Base-by-base conservation (phyloP, 2,797 vertebrate species). In the Acanthurus lineatus region DNA sequence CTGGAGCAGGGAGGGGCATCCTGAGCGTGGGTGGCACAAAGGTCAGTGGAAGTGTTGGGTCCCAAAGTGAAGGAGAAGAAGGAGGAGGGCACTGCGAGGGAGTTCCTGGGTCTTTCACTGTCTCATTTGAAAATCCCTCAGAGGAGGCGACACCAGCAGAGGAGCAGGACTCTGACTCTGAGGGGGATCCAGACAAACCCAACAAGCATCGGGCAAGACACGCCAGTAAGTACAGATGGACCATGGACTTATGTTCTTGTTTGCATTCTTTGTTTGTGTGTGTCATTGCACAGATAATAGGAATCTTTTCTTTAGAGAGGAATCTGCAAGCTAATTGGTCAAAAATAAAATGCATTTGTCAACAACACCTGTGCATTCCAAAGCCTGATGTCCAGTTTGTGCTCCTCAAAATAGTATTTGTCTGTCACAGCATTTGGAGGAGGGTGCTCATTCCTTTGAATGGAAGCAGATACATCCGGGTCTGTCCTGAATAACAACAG, bases 121-220 rank as follows among this genome's bases (percentile, higher is more conserved):
- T 96, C 89, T 96, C 96, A 90, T 97, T 97, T 95, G 96, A 95
- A 93, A 89, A 96, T 94, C 95, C 96, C 89, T 91, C 96, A 95
- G 97, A 92, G 58, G 92, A 91, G 71, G 93, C 79, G n/a, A 92
- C 92, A 91, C 93, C 89, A 84, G 94, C 89, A 86, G 96, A 96
- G 73, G 92, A 96, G 89, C 92, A 93, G 87, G 94, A 92, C 89
- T 96, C 91, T 0, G 97, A 96, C 80, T 95, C 90, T 0, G 97
- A 96, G 88, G 95, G 87, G 84, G 97, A 97, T 86, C 96, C 89
- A 82, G 94, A 91, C 83, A 95, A 95, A 95, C 98, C 97, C 85
- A 97, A 95, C 95, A 99, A 97, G 94, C 98, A 99, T 94, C 94
- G 96, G 74, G 96, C 98, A 0, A 95, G 91, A 79, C 97, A 99